Conservation (phyloP, 2,797 vertebrate genomes). For the Acipenser transmontanus region DNA sequence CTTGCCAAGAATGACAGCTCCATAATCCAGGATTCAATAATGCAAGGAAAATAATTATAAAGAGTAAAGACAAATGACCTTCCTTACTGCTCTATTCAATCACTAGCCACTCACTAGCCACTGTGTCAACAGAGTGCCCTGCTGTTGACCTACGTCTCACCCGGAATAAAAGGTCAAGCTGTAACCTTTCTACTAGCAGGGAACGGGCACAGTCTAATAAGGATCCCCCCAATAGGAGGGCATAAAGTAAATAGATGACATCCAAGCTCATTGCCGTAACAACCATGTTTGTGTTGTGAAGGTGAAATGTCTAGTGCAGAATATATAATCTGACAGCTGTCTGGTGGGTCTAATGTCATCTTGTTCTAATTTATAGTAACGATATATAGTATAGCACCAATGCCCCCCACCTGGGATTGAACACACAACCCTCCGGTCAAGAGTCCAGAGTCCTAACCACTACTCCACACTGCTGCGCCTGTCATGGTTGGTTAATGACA, state of each 20-base stretch:
- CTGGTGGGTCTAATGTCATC: not conserved
- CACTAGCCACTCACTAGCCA: too few species aligned
- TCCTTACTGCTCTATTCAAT: too few species aligned
- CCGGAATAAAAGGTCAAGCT: slow-evolving; percentile 24
- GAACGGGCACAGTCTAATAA: slow-evolving; percentile 12
- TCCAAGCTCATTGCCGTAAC: not conserved
- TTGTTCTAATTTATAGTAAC: slow-evolving; percentile 5
- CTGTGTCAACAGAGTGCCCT: not conserved
- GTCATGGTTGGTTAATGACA: too few species aligned
- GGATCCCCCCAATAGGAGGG: not conserved
- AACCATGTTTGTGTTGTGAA: not conserved
- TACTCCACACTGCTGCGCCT: too few species aligned
- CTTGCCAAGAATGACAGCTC: too few species aligned
- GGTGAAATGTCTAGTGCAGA: slow-evolving; percentile 1
- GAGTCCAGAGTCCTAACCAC: too few species aligned
- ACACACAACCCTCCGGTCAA: too few species aligned
- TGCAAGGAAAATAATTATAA: too few species aligned
- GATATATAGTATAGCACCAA: too few species aligned
- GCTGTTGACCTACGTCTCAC: slow-evolving; percentile 20
- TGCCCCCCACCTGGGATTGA: too few species aligned
- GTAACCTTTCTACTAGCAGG: slow-evolving; percentile 14
- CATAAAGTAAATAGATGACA: slow-evolving; percentile 5
- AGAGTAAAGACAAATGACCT: too few species aligned
- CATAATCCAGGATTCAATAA: too few species aligned
- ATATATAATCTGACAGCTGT: slow-evolving; percentile 11